These are phyloP conservation scores for Chlamydotis undulata DNA, from an alignment of 2,113 vertebrate species.

Conservation along the genomic window DNA sequence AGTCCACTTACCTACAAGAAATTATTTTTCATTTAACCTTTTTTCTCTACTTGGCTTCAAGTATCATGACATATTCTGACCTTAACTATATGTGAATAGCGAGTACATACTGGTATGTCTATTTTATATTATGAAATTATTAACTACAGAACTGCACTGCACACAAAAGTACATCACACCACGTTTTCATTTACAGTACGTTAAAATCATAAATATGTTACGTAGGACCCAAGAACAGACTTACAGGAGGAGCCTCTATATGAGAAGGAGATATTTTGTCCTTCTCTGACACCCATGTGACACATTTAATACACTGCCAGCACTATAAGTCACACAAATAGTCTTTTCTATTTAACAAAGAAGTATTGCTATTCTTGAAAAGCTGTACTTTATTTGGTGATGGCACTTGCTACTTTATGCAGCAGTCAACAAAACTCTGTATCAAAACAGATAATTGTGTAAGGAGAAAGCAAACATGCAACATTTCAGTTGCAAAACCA, in stretches of 20 bases:
- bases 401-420: constrained; percentile 8
- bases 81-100: not conserved
- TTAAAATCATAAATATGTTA: not conserved
- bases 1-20: not conserved
- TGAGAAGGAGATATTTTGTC: constrained; percentile 12
- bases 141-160: not conserved
- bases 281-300: not conserved
- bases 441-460: constrained; percentile 37
- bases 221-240: not conserved
- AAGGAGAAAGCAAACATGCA: constrained; percentile 27
- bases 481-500: constrained; percentile 43
- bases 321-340: constrained; percentile 12
- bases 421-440: not conserved
- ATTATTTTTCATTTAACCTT: not conserved
- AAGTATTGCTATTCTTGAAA: not conserved
- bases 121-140: not conserved
- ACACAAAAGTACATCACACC: not conserved
- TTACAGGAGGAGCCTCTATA: not conserved
- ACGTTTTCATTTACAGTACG: not conserved
- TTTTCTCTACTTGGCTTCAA: not conserved
- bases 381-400: not conserved
- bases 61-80: not conserved
- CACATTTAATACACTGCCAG: not conserved
- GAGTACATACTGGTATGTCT: not conserved
- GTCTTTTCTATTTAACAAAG: constrained; percentile 3